Percentiles rank a stretch among this genome's conserved stretches.
Conservation (phyloP, 2,113 vertebrate genomes). For the Phycodurus eques region DNA sequence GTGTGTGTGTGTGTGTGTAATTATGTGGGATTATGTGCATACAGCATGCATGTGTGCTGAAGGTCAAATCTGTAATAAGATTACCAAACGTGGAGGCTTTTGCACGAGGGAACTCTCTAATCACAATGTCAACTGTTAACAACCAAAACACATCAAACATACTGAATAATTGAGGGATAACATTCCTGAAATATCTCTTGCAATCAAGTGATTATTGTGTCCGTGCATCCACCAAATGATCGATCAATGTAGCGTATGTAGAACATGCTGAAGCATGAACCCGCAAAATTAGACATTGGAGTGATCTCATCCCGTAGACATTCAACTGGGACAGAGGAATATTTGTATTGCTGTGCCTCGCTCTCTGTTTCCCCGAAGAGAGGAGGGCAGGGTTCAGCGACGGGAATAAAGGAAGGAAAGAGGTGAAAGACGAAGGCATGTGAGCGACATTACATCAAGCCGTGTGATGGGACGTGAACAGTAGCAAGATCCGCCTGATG, state of each 20-base stretch:
- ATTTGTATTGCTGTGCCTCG: conserved; percentile 22
- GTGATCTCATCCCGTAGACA: conserved; percentile 46
- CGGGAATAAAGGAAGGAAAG: conserved; percentile 20
- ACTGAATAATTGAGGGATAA: neutral
- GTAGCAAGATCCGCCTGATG: conserved; percentile 22
- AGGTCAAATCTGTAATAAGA: conserved; percentile 72
- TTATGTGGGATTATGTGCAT: conserved; percentile 44
- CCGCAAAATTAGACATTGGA: conserved; percentile 6
- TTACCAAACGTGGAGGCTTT: conserved; percentile 52
- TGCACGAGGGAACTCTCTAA: conserved; percentile 34
- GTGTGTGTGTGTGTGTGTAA: conserved; percentile 2
- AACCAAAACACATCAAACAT: conserved; percentile 15
- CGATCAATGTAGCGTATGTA: neutral
- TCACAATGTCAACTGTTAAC: conserved; percentile 42
- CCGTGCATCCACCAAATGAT: neutral
- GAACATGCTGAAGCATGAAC: neutral
- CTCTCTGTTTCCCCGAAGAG: conserved; percentile 18
- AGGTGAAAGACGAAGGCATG: conserved; percentile 54
- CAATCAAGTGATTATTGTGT: neutral
- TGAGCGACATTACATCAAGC: conserved; percentile 60
- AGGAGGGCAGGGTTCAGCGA: conserved; percentile 6
- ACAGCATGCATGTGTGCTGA: conserved; percentile 56
- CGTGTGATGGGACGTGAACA: conserved; percentile 67
- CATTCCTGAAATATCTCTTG: neutral
- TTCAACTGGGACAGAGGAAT: conserved; percentile 27